Percentiles rank a stretch among this genome's conserved stretches.
These are phyloP conservation scores for Tetraneura akinire DNA, from an alignment of 1,140 invertebrate genomes.

Conservation along the genomic window DNA sequence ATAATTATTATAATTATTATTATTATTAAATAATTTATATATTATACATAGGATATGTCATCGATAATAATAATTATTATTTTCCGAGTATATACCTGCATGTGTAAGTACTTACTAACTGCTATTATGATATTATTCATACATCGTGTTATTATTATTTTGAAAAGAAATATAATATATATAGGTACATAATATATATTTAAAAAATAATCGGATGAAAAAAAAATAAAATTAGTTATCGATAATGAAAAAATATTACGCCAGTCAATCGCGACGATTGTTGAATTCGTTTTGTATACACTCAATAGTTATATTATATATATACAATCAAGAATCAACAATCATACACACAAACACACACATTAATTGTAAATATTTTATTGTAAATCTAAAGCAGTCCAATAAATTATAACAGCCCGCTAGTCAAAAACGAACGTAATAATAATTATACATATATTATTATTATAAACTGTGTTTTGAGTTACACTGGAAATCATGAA, in stretches of 20 bases:
- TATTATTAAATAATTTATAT: no score
- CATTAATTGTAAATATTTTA: conserved; percentile 22
- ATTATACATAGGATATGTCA: background rate
- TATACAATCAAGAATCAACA: background rate
- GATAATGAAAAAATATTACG: background rate
- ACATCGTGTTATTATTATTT: no score
- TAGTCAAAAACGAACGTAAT: conserved; percentile 40
- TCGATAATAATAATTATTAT: conserved; percentile 5
- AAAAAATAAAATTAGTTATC: no score
- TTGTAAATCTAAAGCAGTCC: conserved; percentile 42
- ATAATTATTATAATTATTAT: background rate
- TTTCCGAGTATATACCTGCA: no score
- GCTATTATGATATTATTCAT: no score
- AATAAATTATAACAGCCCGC: conserved; percentile 50
- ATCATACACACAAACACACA: background rate
- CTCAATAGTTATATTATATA: background rate
- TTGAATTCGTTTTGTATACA: background rate
- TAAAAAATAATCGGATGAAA: no score
- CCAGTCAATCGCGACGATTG: background rate
- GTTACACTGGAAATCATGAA: conserved; percentile 45
- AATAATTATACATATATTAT: conserved; percentile 24
- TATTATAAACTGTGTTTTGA: conserved; percentile 19
- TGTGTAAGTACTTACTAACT: no score
- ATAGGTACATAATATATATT: no score
- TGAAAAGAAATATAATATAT: no score